Conservation (phyloP, 2,888 invertebrate genomes). For the Drosophila neutralis region DNA sequence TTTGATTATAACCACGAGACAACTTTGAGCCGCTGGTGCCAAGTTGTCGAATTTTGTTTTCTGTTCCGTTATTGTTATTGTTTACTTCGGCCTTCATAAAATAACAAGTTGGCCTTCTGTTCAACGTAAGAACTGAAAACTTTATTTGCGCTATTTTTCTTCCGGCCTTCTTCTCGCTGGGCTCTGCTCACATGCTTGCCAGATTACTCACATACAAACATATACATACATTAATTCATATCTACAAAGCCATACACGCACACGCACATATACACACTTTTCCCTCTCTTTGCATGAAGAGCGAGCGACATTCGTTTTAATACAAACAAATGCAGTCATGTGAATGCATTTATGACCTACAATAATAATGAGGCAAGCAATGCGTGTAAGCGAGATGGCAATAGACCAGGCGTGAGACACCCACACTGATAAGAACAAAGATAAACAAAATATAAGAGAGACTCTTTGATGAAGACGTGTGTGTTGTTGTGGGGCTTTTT, state of each 20-base stretch:
- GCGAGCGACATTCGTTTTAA: conserved; percentile 12
- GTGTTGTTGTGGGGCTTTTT: not conserved
- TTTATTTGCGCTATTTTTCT: not conserved
- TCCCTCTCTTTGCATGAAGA: conserved; percentile 17
- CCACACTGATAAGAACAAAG: conserved; percentile 33
- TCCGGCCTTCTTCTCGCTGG: not conserved
- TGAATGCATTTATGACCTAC: conserved; percentile 78
- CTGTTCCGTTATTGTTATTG: not conserved
- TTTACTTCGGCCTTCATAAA: not conserved
- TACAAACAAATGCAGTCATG: conserved; percentile 67
- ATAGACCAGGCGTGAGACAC: conserved; percentile 38
- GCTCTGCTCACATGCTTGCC: not conserved
- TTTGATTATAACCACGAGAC: conserved; percentile 58
- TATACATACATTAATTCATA: conserved; percentile 37
- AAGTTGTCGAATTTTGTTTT: not conserved
- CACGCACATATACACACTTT: not conserved
- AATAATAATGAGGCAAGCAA: conserved; percentile 57
- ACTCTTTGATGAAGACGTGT: conserved; percentile 15
- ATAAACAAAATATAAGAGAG: conserved; percentile 9
- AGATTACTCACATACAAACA: conserved; percentile 40
- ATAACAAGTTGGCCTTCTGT: not conserved
- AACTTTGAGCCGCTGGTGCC: not conserved
- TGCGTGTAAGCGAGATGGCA: conserved; percentile 37
- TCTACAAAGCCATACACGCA: not conserved
- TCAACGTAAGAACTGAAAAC: not conserved